Percentiles rank a stretch among this genome's conserved stretches.
Evolutionary conservation across 2,888 invertebrate genomes (phyloP).

Genomic region (Ceramica pisi): DNA sequence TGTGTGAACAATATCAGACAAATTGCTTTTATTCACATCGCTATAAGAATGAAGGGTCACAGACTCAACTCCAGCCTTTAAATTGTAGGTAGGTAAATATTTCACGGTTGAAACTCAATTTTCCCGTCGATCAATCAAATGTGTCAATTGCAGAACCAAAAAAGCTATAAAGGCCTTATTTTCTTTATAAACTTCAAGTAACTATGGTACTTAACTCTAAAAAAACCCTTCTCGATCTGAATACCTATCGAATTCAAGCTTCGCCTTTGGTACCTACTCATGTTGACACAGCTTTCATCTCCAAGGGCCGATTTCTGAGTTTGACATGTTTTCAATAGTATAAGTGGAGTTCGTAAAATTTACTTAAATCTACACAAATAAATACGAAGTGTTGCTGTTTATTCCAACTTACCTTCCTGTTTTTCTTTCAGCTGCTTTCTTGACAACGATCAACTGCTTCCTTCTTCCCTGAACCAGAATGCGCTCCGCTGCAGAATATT

Average conservation of each 20-base stretch:
- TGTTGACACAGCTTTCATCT: not conserved
- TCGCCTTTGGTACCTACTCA: not conserved
- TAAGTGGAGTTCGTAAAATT: too few species aligned
- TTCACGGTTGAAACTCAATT: not conserved
- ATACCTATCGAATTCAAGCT: not conserved
- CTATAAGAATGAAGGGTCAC: constrained; percentile 3
- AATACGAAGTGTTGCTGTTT: too few species aligned
- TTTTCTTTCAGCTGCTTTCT: not conserved
- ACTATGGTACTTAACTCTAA: not conserved
- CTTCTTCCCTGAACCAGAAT: too few species aligned
- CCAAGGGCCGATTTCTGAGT: not conserved
- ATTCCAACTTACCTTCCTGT: too few species aligned
- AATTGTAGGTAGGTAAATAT: constrained; percentile 10
- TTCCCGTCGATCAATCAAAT: constrained; percentile 13
- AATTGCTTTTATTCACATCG: constrained; percentile 29
- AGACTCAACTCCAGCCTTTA: not conserved
- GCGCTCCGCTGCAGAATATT: too few species aligned
- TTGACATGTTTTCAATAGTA: too few species aligned
- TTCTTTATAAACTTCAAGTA: not conserved
- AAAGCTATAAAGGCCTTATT: not conserved
- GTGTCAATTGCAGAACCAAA: constrained; percentile 5
- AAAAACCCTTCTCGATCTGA: not conserved
- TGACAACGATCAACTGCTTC: not conserved
- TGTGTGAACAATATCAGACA: constrained; percentile 8
- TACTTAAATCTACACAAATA: too few species aligned